phyloP scores from a whole-genome alignment of 1,140 invertebrate genomes.

The Dufourea novaeangliae region DNA sequence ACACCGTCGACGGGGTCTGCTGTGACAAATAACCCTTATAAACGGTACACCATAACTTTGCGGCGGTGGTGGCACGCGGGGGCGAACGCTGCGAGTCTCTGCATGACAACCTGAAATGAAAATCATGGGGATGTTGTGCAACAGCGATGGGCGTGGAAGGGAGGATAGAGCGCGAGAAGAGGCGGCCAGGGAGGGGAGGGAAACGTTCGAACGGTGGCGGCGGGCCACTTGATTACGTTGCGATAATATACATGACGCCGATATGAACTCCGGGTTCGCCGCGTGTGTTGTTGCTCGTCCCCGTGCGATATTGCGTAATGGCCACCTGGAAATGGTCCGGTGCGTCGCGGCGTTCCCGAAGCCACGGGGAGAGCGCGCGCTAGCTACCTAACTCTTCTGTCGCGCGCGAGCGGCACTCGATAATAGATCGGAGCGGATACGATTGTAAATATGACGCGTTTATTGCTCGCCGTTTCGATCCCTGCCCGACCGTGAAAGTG shows the following conservation, averaged over 20 bases:
- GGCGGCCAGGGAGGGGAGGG: conserved; percentile 52
- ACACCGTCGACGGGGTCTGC: conserved; percentile 46
- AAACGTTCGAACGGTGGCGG: conserved; percentile 19
- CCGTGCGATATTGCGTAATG: conserved; percentile 47
- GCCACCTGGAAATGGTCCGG: conserved; percentile 48
- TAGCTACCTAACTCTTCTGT: too few species aligned
- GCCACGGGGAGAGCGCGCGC: too few species aligned
- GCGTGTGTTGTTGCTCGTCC: conserved; percentile 39
- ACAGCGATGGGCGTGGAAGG: conserved; percentile 21
- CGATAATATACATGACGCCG: conserved; percentile 79
- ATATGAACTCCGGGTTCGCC: conserved; percentile 73
- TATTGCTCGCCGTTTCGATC: conserved; percentile 55
- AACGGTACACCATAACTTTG: conserved; percentile 74
- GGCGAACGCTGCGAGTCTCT: conserved; percentile 32
- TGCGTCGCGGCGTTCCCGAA: neutral
- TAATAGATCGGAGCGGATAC: conserved; percentile 71
- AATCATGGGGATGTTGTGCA: conserved; percentile 60
- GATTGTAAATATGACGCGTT: conserved; percentile 75
- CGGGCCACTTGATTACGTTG: conserved; percentile 76
- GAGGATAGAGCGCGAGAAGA: conserved; percentile 30
- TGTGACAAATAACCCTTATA: conserved; percentile 82
- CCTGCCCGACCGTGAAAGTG: conserved; percentile 8
- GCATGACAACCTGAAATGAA: conserved; percentile 75
- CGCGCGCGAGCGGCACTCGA: conserved; percentile 49
- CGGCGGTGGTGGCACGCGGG: conserved; percentile 37